Percentiles rank a stretch among this genome's conserved stretches.
Evolutionary conservation across 2,888 invertebrate species (phyloP).

Genomic region (Acanthosoma haemorrhoidale): DNA sequence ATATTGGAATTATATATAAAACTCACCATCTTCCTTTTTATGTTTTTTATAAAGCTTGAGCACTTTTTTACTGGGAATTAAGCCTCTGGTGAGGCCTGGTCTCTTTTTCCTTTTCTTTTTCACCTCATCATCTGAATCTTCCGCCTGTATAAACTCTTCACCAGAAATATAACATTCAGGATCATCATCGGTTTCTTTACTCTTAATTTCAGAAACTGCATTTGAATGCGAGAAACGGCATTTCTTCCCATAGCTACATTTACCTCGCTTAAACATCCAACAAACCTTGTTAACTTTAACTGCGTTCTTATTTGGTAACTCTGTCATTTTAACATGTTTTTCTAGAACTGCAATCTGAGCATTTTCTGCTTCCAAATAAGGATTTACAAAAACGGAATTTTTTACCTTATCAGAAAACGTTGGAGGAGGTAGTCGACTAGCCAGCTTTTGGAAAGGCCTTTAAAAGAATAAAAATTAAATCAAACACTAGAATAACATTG

Average conservation of each 20-base stretch:
- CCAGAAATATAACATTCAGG: neutral
- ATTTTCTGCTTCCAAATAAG: slow-evolving; percentile 77
- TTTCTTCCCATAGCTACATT: slow-evolving; percentile 84
- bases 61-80: slow-evolving; percentile 80
- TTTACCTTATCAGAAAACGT: slow-evolving; percentile 48
- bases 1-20: neutral
- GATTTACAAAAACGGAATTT: slow-evolving; percentile 80
- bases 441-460: neutral
- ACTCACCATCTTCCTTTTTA: slow-evolving; percentile 45
- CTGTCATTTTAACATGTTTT: slow-evolving; percentile 84
- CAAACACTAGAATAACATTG: neutral
- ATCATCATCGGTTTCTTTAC: slow-evolving; percentile 25
- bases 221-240: slow-evolving; percentile 76
- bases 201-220: neutral
- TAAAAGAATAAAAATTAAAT: neutral
- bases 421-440: slow-evolving; percentile 43
- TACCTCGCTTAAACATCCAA: slow-evolving; percentile 87
- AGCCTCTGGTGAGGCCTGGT: slow-evolving; percentile 68
- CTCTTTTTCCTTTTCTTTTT: slow-evolving; percentile 59
- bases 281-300: slow-evolving; percentile 86
- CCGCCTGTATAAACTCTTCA: slow-evolving; percentile 38
- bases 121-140: slow-evolving; percentile 51
- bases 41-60: slow-evolving; percentile 69
- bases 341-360: slow-evolving; percentile 81
- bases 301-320: slow-evolving; percentile 64